Percentiles rank a stretch among this genome's conserved stretches.
phyloP scores from a whole-genome alignment of 2,888 invertebrate genomes.

The Melanophora roralis region DNA sequence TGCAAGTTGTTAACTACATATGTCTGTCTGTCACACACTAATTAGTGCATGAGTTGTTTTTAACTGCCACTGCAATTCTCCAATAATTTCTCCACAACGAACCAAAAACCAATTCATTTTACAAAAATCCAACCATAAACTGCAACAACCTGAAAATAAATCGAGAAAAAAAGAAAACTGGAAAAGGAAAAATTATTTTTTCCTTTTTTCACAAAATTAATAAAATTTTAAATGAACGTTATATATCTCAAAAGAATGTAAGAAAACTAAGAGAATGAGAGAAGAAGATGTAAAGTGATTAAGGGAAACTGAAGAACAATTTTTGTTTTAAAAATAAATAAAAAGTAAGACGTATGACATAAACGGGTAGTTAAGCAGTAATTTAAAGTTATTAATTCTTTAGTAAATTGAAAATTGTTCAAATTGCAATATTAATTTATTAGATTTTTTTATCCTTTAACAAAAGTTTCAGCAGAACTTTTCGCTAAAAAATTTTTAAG shows the following conservation, averaged over 20 bases:
- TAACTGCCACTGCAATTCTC: background rate
- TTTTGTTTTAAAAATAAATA: background rate
- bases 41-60: background rate
- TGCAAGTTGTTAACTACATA: background rate
- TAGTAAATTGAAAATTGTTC: background rate
- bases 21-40: background rate
- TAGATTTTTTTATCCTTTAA: too few species aligned
- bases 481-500: too few species aligned
- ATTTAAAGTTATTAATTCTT: background rate
- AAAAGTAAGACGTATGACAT: background rate
- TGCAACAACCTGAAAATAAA: slow-evolving; percentile 51
- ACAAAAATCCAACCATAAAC: slow-evolving; percentile 56
- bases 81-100: background rate
- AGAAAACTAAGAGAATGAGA: background rate
- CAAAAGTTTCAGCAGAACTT: too few species aligned
- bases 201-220: slow-evolving; percentile 4
- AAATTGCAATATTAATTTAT: too few species aligned
- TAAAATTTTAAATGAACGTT: background rate
- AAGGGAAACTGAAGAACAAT: background rate
- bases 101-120: slow-evolving; percentile 43
- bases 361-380: background rate
- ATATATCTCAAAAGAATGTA: background rate
- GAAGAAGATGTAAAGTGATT: background rate
- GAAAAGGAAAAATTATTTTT: background rate
- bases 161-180: slow-evolving; percentile 10